phyloP scores from a whole-genome alignment of 2,888 invertebrate species.

The Malacosoma neustria region DNA sequence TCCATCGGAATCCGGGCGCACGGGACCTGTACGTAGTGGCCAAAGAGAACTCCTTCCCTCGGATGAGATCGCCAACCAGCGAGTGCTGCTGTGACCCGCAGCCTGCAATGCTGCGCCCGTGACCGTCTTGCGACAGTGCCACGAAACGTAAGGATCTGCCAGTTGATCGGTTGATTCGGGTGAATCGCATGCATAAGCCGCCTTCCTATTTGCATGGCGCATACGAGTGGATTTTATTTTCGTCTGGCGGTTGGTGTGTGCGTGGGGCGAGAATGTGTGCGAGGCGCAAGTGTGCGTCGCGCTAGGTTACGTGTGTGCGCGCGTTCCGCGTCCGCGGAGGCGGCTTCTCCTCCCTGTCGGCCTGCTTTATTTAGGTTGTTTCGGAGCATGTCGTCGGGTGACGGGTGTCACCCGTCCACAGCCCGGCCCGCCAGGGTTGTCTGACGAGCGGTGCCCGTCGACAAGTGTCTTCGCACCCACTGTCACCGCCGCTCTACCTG shows the following conservation, averaged over 20 bases:
- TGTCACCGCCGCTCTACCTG: constrained; percentile 23
- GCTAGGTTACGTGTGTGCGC: constrained; percentile 28
- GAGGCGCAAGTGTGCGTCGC: constrained; percentile 21
- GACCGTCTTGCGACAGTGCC: constrained; percentile 70
- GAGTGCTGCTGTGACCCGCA: constrained; percentile 51
- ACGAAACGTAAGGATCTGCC: constrained; percentile 71
- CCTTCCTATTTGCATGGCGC: constrained; percentile 73
- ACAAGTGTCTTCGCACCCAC: constrained; percentile 23
- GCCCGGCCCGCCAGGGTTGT: constrained; percentile 14
- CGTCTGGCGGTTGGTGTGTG: constrained; percentile 62
- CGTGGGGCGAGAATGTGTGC: constrained; percentile 39
- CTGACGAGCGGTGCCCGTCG: constrained; percentile 21
- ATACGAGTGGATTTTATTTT: constrained; percentile 73
- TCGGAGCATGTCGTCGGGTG: constrained; percentile 43
- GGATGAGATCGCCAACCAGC: constrained; percentile 54
- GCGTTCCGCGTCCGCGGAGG: constrained; percentile 47
- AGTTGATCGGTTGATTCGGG: constrained; percentile 60
- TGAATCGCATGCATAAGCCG: constrained; percentile 51
- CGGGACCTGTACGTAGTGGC: constrained; percentile 57
- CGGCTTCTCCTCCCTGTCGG: constrained; percentile 64
- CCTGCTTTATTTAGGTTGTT: constrained; percentile 67
- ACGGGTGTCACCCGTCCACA: constrained; percentile 20
- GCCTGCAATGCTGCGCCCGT: constrained; percentile 71
- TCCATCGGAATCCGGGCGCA: constrained; percentile 51
- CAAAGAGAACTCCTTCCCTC: constrained; percentile 40